These are phyloP conservation scores for Oplegnathus fasciatus DNA, from an alignment of 2,113 vertebrate species.

Conservation along the genomic window DNA sequence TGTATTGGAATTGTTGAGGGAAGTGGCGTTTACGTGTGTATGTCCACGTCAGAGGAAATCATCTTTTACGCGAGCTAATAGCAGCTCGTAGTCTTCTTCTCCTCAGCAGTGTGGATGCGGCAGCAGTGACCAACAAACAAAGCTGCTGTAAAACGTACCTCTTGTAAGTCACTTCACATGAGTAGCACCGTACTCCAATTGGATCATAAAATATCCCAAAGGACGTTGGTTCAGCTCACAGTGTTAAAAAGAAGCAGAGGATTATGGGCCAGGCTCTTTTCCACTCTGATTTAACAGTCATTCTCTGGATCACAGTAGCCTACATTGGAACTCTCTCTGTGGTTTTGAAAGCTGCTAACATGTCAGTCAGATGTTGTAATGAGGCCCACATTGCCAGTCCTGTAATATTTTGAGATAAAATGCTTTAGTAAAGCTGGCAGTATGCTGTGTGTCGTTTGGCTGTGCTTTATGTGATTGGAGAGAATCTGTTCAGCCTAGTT, in stretches of 20 bases:
- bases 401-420: constrained; percentile 71
- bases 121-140: constrained; percentile 36
- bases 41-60: not conserved
- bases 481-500: constrained; percentile 34
- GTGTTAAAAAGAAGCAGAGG: constrained; percentile 34
- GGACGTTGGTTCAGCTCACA: constrained; percentile 27
- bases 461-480: constrained; percentile 6
- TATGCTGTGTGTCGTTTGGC: constrained; percentile 59
- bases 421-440: constrained; percentile 50
- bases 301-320: constrained; percentile 59
- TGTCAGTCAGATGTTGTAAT: constrained; percentile 74
- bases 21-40: not conserved
- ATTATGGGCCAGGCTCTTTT: constrained; percentile 38
- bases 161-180: constrained; percentile 26
- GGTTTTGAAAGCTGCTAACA: constrained; percentile 61
- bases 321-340: constrained; percentile 48
- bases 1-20: constrained; percentile 4
- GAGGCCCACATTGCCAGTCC: constrained; percentile 40
- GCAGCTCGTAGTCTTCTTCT: constrained; percentile 8
- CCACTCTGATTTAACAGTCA: constrained; percentile 30
- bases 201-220: constrained; percentile 14
- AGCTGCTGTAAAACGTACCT: not conserved
- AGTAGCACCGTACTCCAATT: not conserved
- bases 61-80: constrained; percentile 32
- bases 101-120: constrained; percentile 10